phyloP scores from a whole-genome alignment of 2,888 invertebrate species.

The Osedax fenrisi region DNA sequence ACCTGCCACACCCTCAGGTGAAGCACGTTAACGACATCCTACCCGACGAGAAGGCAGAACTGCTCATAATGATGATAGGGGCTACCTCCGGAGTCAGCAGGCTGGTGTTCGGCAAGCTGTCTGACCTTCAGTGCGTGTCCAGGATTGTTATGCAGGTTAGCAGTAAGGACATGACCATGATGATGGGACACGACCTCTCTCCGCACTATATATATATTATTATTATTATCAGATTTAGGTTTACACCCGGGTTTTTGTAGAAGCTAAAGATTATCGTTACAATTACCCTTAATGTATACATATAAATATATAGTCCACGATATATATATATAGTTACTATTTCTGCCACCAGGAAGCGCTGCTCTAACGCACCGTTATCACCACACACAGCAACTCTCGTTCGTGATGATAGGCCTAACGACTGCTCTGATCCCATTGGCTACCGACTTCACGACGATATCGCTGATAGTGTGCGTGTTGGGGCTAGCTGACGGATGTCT shows the following conservation, averaged over 20 bases:
- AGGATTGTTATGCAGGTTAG: slow-evolving; percentile 23
- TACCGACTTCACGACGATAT: slow-evolving; percentile 56
- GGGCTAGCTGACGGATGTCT: slow-evolving; percentile 85
- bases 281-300: no score
- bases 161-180: no score
- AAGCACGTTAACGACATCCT: slow-evolving; percentile 63
- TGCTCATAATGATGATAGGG: slow-evolving; percentile 74
- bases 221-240: no score
- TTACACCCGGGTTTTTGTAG: no score
- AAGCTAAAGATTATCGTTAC: no score
- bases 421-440: slow-evolving; percentile 47
- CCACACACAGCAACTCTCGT: slow-evolving; percentile 63
- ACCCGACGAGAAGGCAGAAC: slow-evolving; percentile 54
- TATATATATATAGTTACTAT: no score
- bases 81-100: slow-evolving; percentile 73
- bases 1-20: no score
- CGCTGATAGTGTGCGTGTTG: slow-evolving; percentile 66
- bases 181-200: no score
- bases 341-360: no score
- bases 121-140: slow-evolving; percentile 68
- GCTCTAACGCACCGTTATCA: no score
- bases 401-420: slow-evolving; percentile 42
- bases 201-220: no score
- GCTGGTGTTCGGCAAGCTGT: slow-evolving; percentile 68
- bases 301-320: no score